Conservation (phyloP, 2,797 vertebrate species). For the Chiroxiphia lanceolata region DNA sequence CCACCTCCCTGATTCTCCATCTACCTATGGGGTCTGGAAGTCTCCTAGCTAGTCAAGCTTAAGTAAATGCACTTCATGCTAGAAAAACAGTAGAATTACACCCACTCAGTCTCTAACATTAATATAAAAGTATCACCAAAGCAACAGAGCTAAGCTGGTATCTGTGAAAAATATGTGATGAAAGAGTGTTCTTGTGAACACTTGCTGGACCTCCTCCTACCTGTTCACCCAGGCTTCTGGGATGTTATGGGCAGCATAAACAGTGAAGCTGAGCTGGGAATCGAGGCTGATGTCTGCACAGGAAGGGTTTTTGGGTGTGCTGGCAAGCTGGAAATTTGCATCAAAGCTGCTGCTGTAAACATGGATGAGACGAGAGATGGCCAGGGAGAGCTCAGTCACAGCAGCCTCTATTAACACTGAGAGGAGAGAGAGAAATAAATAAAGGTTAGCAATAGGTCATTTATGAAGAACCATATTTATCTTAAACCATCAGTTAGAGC, state of each 20-base stretch:
- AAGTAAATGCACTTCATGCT: not conserved
- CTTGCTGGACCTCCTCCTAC: conserved; percentile 27
- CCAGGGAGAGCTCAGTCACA: conserved; percentile 44
- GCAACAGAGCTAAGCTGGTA: not conserved
- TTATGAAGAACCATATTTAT: conserved; percentile 19
- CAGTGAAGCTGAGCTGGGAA: conserved; percentile 69
- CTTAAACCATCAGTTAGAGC: conserved; percentile 37
- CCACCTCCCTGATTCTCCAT: not conserved
- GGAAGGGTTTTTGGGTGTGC: not conserved
- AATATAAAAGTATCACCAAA: not conserved
- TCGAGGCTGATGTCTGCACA: not conserved
- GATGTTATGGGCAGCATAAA: conserved; percentile 73
- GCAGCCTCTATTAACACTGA: not conserved
- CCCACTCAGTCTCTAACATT: not conserved
- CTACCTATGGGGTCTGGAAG: not conserved
- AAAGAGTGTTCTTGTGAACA: not conserved
- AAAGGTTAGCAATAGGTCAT: conserved; percentile 42
- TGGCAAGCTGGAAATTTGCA: conserved; percentile 57
- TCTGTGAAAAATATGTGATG: not conserved
- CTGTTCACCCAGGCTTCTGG: conserved; percentile 70
- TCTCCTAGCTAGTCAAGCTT: not conserved
- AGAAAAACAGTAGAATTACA: not conserved
- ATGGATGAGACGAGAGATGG: conserved; percentile 56
- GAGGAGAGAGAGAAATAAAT: not conserved
- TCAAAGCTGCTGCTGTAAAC: conserved; percentile 68